phyloP scores from a whole-genome alignment of 2,888 invertebrate genomes.

The Microplitis manilae region DNA sequence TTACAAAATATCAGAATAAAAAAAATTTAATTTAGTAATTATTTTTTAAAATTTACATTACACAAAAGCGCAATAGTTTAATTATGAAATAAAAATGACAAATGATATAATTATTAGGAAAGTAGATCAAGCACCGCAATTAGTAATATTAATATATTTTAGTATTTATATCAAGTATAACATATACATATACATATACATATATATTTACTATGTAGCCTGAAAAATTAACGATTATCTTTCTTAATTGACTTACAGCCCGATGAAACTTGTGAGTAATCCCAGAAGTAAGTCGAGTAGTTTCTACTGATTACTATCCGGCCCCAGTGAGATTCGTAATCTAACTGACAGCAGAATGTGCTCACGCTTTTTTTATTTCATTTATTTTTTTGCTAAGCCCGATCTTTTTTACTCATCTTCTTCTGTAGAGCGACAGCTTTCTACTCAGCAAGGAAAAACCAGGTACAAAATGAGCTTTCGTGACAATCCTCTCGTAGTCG shows the following conservation, averaged over 20 bases:
- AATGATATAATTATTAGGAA: not conserved
- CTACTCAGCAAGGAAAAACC: conserved; percentile 3
- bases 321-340: conserved; percentile 25
- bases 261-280: not conserved
- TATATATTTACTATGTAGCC: conserved; percentile 14
- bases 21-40: too few relatives aligned
- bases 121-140: not conserved
- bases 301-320: conserved; percentile 9
- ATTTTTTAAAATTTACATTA: too few relatives aligned
- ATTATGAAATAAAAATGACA: too few relatives aligned
- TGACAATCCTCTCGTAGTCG: conserved; percentile 35
- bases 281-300: conserved; percentile 7
- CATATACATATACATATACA: too few relatives aligned
- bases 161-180: not conserved
- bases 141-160: not conserved
- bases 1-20: too few relatives aligned
- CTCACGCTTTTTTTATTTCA: not conserved
- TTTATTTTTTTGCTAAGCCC: not conserved
- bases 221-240: conserved; percentile 32
- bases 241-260: conserved; percentile 17
- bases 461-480: conserved; percentile 41
- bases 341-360: not conserved
- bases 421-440: conserved; percentile 21
- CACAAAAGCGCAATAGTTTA: too few relatives aligned
- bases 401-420: conserved; percentile 6